Evolutionary conservation across 2,888 invertebrate genomes (phyloP), one percentile per base, ranked within the genome.

Genomic region (Tineola bisselliella): DNA sequence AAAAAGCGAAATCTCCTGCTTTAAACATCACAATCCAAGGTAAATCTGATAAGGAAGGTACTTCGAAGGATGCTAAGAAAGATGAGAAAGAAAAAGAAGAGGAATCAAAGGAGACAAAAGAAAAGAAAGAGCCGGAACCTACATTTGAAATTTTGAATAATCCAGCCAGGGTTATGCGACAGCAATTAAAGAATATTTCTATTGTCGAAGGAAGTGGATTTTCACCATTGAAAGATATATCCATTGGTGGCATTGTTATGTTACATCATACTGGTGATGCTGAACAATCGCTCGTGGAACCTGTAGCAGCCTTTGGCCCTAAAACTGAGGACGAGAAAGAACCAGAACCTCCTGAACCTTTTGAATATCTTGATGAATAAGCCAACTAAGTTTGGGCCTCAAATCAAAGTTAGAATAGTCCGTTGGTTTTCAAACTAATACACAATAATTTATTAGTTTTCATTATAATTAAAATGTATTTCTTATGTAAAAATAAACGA

Each of bases 291-390:
- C 89, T 98, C 57, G 97, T 98, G 0, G 97, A 98, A 75, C 95
- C 96, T 6, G 96, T 98, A 12, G 94, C 94, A 75, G 95, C 95
- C 0, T 95, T 94, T 70, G 96, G 96, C 0, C 95, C 94, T 1
- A 95, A 95, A 76, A 91, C 93, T 15, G 98, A 97, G 66, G 98
- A 98, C 71, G 97, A 96, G 69, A 96, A 96, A 72, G 98, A 99
- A 81, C 97, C 98, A 0, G 97, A 97, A 71, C 96, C 98, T 52
- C 98, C 98, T 73, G 98, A 98, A 88, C 97, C 98, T 65, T 99
- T 99, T 77, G 97, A 98, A 84, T 99, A 95, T 86, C 91, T 91
- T 69, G 98, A 98, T 79, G 94, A 94, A 78, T 92, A 89, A 88
- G 77, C 25, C 12, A 54, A 25, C 25, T 54, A 25, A 25, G 25